phyloP scores from a whole-genome alignment of 92 coral and sea anemone genomes.

The Zoanthus solanderi region DNA sequence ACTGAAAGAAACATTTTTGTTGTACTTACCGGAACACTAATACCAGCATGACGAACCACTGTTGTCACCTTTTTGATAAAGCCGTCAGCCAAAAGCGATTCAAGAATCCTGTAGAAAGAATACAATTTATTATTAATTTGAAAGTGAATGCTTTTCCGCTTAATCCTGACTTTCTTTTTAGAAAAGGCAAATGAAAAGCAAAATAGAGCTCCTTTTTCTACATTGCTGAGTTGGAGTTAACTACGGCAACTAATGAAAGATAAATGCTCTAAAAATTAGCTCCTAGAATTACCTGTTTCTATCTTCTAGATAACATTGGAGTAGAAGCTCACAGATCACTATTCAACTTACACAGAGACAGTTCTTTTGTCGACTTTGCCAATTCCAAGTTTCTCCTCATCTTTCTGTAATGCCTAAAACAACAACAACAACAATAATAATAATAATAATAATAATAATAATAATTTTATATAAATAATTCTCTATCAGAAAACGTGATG shows the following conservation, averaged over 20 bases:
- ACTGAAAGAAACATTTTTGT: neutral
- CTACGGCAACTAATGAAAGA: no score
- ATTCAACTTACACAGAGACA: slow-evolving; percentile 23
- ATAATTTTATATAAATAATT: no score
- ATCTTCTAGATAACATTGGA: no score
- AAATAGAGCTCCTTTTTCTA: no score
- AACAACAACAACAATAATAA: neutral
- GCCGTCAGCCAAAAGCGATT: slow-evolving; percentile 51
- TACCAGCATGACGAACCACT: slow-evolving; percentile 34
- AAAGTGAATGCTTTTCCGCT: no score
- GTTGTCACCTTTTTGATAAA: slow-evolving; percentile 70
- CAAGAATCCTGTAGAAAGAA: neutral
- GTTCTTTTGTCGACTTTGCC: slow-evolving; percentile 70
- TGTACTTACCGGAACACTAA: slow-evolving; percentile 27
- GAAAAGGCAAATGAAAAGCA: no score
- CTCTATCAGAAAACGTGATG: no score
- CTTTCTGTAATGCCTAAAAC: slow-evolving; percentile 48
- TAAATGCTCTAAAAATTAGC: no score
- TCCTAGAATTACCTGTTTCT: no score
- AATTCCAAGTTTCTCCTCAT: slow-evolving; percentile 70
- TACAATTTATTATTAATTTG: no score
- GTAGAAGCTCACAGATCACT: neutral
- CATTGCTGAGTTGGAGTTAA: no score
- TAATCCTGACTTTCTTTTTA: no score
- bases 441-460: neutral